Conservation (phyloP, 2,113 vertebrate genomes). For the Indicator maculatus region DNA sequence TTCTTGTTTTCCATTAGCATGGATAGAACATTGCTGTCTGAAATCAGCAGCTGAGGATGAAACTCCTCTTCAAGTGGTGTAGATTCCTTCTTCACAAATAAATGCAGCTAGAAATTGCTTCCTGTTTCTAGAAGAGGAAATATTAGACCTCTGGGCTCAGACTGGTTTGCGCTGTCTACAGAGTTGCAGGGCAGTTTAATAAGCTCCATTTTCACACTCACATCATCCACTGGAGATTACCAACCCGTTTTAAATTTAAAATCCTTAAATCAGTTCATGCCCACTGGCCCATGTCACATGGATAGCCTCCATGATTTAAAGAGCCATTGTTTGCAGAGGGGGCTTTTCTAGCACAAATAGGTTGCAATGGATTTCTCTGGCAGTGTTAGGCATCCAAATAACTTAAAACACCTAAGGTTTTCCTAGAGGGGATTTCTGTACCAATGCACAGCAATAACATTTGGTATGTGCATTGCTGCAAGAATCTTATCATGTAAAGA, state of each 20-base stretch:
- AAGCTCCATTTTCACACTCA: slow-evolving; percentile 38
- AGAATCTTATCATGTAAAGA: neutral
- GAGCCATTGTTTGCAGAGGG: neutral
- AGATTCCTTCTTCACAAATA: neutral
- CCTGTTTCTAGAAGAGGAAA: neutral
- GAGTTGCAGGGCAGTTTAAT: neutral
- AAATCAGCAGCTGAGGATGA: neutral
- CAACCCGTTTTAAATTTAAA: slow-evolving; percentile 53
- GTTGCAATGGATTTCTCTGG: neutral
- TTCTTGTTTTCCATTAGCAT: neutral
- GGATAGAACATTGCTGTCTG: neutral
- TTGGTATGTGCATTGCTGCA: neutral
- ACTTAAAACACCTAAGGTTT: neutral
- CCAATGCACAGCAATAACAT: neutral
- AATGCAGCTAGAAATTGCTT: neutral
- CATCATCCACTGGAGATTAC: slow-evolving; percentile 43
- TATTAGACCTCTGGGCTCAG: neutral
- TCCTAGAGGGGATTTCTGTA: neutral
- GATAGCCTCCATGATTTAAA: slow-evolving; percentile 12
- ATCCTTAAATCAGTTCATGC: slow-evolving; percentile 49
- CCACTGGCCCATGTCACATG: neutral
- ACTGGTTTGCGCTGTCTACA: neutral
- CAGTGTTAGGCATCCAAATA: neutral
- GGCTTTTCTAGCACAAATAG: slow-evolving; percentile 4
- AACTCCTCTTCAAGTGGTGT: neutral